Percentiles rank a stretch among this genome's conserved stretches.
These are phyloP conservation scores for Chitala chitala DNA, from an alignment of 2,113 vertebrate species.

Conservation along the genomic window DNA sequence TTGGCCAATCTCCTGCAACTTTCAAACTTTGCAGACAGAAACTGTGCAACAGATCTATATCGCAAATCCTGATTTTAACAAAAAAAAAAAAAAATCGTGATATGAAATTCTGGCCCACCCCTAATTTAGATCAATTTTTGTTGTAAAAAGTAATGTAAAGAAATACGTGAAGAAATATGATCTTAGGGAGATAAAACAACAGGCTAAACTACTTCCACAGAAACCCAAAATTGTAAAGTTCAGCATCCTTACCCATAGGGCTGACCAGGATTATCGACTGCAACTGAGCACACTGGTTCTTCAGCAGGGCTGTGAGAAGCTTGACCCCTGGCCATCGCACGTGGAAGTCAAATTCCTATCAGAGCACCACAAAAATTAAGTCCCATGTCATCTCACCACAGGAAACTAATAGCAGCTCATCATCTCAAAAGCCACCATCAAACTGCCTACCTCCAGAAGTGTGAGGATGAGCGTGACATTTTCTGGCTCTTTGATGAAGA, in stretches of 20 bases:
- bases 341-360: conserved; percentile 95
- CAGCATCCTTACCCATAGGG: conserved; percentile 92
- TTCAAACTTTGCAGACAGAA: no score
- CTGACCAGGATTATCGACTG: conserved; percentile 94
- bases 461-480: conserved; percentile 76
- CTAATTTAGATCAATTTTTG: no score
- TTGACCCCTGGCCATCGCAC: conserved; percentile 95
- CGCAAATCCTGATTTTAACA: no score
- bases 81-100: no score
- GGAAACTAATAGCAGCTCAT: not conserved
- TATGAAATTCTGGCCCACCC: no score
- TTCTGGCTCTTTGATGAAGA: conserved; percentile 85
- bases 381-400: not conserved
- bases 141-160: no score
- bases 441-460: conserved; percentile 1
- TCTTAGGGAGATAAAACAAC: no score
- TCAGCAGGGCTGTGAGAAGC: conserved; percentile 84
- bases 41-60: no score
- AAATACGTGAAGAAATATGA: no score
- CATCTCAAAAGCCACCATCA: conserved; percentile 54
- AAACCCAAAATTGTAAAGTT: no score
- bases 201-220: no score
- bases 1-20: no score
- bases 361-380: not conserved
- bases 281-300: conserved; percentile 81